phyloP scores from a whole-genome alignment of 2,113 vertebrate genomes.

The Perca schrenkii region DNA sequence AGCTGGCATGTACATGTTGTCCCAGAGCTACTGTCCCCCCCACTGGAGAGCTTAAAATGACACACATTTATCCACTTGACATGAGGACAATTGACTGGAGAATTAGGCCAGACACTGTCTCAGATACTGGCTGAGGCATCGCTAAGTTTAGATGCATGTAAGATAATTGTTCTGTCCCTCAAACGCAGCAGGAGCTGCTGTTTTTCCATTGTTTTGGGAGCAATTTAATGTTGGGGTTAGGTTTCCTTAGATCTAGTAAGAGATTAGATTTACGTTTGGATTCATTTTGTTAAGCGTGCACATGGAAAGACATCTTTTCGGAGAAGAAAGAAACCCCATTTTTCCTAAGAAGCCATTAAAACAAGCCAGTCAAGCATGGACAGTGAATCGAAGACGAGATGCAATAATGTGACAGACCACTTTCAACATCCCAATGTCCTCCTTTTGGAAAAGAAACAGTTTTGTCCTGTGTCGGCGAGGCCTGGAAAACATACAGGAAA shows the following conservation, averaged over 20 bases:
- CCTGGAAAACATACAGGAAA: constrained; percentile 51
- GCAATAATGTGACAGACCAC: constrained; percentile 54
- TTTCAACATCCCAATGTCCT: constrained; percentile 52
- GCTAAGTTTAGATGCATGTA: constrained; percentile 34
- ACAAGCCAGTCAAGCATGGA: constrained; percentile 71
- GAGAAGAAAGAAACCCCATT: constrained; percentile 5
- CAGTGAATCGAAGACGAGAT: constrained; percentile 44
- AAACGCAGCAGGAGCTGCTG: not conserved
- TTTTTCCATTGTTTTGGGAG: constrained; percentile 13
- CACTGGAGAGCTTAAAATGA: constrained; percentile 63
- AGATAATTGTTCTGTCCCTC: constrained; percentile 23
- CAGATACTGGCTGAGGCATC: constrained; percentile 3
- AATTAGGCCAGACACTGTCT: constrained; percentile 56
- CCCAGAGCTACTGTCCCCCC: constrained; percentile 47
- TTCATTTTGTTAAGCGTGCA: not conserved
- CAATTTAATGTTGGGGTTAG: constrained; percentile 8
- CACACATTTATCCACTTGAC: constrained; percentile 64
- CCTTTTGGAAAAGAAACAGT: constrained; percentile 40
- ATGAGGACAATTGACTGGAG: constrained; percentile 45
- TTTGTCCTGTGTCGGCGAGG: constrained; percentile 23
- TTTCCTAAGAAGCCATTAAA: constrained; percentile 74
- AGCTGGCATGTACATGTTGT: constrained; percentile 58
- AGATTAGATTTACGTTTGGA: constrained; percentile 16
- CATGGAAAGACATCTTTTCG: constrained; percentile 4
- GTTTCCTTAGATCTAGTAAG: constrained; percentile 7